Evolutionary conservation across 2,888 invertebrate genomes (phyloP), one percentile per base, ranked within the genome.

Genomic region (Pachycephus smyrnensis): DNA sequence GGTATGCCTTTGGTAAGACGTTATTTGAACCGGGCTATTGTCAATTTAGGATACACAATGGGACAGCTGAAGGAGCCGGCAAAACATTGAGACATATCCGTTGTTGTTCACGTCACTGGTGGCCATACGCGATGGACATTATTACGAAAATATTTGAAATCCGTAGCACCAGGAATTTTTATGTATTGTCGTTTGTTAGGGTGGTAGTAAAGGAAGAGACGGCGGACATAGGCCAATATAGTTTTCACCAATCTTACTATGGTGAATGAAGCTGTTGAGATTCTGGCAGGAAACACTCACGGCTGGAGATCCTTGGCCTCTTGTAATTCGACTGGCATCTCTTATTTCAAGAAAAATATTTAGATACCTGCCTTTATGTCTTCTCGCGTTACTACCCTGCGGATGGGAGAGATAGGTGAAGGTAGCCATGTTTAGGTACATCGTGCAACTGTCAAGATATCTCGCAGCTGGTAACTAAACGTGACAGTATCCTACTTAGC

Each of bases 1-100:
- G 80, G 82, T 77, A 78, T 69, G 31, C 77, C 75, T 79, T 79
- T 79, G 75, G 81, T 80, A 85, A 85, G 82, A 86, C 86, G 87
- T 88, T 87, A 90, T 90, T 87, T 82, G 90, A 90, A 81, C 85
- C 85, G 84, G 76, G 82, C 87, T 86, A 90, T 90, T 90, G 89
- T 91, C 84, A 85, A 88, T 86, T 84, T 82, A 78, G 77, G 68
- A 77, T 73, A 80, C 75, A 90, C 89, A 90, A 90, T 89, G 86
- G 88, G 87, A 86, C 91, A 90, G 91, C 91, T 91, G 91, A 90
- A 89, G 86, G 89, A 87, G 83, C 86, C 83, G 85, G 87, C 89
- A 90, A 91, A 91, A 90, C 90, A 90, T 91, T 91, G 89, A 90
- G 91, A 91, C 90, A 86, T 89, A 86, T 88, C 88, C 87, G 79